Conservation (phyloP, 2,888 invertebrate genomes). For the Ypsolopha scabrella region DNA sequence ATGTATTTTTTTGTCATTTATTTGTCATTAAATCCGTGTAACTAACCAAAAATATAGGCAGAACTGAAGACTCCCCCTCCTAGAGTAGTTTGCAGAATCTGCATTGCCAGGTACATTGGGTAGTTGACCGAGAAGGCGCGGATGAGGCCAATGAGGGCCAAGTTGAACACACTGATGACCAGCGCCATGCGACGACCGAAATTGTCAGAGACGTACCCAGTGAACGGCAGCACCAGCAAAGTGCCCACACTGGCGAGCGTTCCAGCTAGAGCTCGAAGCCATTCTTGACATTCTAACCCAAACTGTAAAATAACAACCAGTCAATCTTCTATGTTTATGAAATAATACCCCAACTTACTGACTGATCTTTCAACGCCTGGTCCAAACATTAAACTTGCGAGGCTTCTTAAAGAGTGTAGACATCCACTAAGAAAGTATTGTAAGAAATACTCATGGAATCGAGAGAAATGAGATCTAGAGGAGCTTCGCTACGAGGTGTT, state of each 20-base stretch:
- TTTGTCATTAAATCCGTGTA: not conserved
- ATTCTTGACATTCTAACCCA: slow-evolving; percentile 73
- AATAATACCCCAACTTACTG: too few relatives aligned
- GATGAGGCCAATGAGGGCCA: slow-evolving; percentile 57
- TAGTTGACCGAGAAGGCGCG: slow-evolving; percentile 69
- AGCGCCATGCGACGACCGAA: slow-evolving; percentile 65
- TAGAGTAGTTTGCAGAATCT: slow-evolving; percentile 63
- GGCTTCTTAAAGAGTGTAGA: not conserved
- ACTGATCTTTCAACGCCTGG: too few relatives aligned
- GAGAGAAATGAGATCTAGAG: too few relatives aligned
- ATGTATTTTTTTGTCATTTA: too few relatives aligned
- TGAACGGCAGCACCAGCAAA: slow-evolving; percentile 75
- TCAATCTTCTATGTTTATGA: too few relatives aligned
- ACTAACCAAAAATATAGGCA: slow-evolving; percentile 49
- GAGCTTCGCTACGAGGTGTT: too few relatives aligned
- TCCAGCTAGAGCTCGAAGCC: slow-evolving; percentile 79
- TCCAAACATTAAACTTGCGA: too few relatives aligned
- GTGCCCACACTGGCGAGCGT: slow-evolving; percentile 78
- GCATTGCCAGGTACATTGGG: slow-evolving; percentile 61
- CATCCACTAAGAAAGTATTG: too few relatives aligned
- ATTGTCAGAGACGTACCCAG: slow-evolving; percentile 77
- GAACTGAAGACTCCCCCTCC: slow-evolving; percentile 67
- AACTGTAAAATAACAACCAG: slow-evolving; percentile 55
- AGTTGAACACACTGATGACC: slow-evolving; percentile 49
- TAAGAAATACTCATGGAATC: too few relatives aligned